A percentile compares a stretch with the other conserved stretches of the same genome.
These are phyloP conservation scores for Paramisgurnus dabryanus DNA, from an alignment of 2,113 vertebrate species.

Conservation along the genomic window DNA sequence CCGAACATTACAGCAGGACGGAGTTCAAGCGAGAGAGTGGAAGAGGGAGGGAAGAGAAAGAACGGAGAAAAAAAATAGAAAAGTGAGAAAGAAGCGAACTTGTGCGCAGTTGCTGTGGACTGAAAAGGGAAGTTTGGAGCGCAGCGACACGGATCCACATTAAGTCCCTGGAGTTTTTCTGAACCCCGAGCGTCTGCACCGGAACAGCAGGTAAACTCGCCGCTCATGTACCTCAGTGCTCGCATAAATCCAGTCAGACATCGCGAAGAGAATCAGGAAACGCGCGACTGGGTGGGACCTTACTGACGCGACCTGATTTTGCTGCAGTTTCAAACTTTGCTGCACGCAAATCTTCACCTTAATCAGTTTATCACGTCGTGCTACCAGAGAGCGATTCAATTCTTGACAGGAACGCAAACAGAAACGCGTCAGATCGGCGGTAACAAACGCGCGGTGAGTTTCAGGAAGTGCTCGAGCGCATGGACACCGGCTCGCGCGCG, in stretches of 20 bases:
- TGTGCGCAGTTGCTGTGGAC: slow-evolving; percentile 41
- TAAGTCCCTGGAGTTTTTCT: slow-evolving; percentile 60
- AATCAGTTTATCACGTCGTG: background rate
- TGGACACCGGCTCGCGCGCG: slow-evolving; percentile 15
- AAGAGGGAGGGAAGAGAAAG: slow-evolving; percentile 49
- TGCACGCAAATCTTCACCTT: background rate
- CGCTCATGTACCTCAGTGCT: background rate
- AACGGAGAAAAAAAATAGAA: slow-evolving; percentile 47
- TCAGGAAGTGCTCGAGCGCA: slow-evolving; percentile 74
- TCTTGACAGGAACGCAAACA: background rate
- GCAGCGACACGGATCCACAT: slow-evolving; percentile 62
- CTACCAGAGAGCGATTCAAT: background rate
- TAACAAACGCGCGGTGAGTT: slow-evolving; percentile 48
- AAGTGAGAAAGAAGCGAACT: slow-evolving; percentile 57
- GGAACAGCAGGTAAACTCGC: slow-evolving; percentile 67
- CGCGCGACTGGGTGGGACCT: slow-evolving; percentile 49
- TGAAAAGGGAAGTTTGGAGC: slow-evolving; percentile 63
- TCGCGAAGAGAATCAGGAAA: slow-evolving; percentile 13
- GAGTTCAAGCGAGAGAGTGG: slow-evolving; percentile 53
- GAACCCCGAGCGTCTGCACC: slow-evolving; percentile 63
- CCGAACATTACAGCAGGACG: slow-evolving; percentile 57
- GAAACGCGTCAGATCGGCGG: slow-evolving; percentile 7
- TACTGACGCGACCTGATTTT: slow-evolving; percentile 18
- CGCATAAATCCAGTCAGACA: background rate
- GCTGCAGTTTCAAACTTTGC: slow-evolving; percentile 2